phyloP scores from a whole-genome alignment of 2,888 invertebrate genomes.

The Polyommatus iphigenia region DNA sequence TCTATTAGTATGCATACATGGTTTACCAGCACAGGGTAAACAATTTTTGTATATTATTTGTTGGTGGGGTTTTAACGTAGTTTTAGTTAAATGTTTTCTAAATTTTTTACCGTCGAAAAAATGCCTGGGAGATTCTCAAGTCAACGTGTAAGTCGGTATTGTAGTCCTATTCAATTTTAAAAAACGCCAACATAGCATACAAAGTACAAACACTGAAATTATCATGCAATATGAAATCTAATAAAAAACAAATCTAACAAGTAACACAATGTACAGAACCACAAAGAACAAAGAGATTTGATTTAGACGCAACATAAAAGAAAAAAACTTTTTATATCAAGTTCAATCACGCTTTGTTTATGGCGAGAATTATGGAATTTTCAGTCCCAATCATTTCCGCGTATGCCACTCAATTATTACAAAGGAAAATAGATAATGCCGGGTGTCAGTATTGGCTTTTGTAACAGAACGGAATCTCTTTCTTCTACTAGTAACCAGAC shows the following conservation, averaged over 20 bases:
- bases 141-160: too few relatives aligned
- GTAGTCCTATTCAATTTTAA: background rate
- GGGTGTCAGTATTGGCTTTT: background rate
- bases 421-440: slow-evolving; percentile 8
- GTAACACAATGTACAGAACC: slow-evolving; percentile 24
- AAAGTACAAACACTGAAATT: background rate
- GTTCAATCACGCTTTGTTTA: slow-evolving; percentile 26
- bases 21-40: too few relatives aligned
- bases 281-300: slow-evolving; percentile 23
- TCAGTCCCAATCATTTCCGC: background rate
- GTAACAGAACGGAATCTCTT: background rate
- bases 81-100: too few relatives aligned
- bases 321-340: slow-evolving; percentile 28
- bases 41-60: too few relatives aligned
- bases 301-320: slow-evolving; percentile 16
- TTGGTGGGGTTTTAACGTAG: too few relatives aligned
- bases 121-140: too few relatives aligned
- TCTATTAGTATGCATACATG: background rate
- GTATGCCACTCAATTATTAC: background rate
- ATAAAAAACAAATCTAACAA: slow-evolving; percentile 25
- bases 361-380: slow-evolving; percentile 15
- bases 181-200: background rate
- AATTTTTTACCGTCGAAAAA: too few relatives aligned
- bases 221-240: slow-evolving; percentile 10
- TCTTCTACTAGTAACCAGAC: background rate